These are phyloP conservation scores for Trichoplusia ni DNA, from an alignment of 1,140 invertebrate genomes.

Conservation along the genomic window DNA sequence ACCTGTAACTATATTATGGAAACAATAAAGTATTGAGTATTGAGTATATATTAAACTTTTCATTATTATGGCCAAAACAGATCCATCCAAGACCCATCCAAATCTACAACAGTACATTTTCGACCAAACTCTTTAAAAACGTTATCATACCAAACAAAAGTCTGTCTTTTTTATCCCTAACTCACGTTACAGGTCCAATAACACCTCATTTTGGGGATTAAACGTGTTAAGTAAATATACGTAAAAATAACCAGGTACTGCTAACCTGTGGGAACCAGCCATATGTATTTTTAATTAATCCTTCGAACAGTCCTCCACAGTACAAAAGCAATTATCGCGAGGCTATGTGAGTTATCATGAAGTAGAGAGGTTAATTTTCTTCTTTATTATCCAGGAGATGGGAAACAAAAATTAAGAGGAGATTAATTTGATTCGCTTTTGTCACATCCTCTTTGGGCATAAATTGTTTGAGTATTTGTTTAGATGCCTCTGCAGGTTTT, in stretches of 20 bases:
- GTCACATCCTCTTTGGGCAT: too few species aligned
- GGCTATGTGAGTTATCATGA: conserved; percentile 18
- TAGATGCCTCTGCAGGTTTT: too few species aligned
- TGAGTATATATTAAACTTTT: too few species aligned
- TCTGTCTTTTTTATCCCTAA: not conserved
- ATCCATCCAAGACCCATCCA: too few species aligned
- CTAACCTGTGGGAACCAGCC: conserved; percentile 29
- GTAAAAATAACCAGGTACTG: conserved; percentile 26
- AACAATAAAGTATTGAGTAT: too few species aligned
- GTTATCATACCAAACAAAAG: not conserved
- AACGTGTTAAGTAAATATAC: conserved; percentile 22
- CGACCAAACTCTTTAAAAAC: not conserved
- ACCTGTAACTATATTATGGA: too few species aligned
- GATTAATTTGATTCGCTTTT: not conserved
- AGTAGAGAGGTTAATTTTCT: conserved; percentile 28
- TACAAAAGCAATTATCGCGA: conserved; percentile 32
- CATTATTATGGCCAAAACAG: too few species aligned
- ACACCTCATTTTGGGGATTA: conserved; percentile 15
- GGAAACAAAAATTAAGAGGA: conserved; percentile 20
- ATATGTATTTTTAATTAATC: conserved; percentile 36
- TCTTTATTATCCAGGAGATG: conserved; percentile 17
- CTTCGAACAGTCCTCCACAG: conserved; percentile 24
- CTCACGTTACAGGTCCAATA: not conserved
- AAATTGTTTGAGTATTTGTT: too few species aligned
- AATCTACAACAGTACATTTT: too few species aligned